Base-by-base conservation (phyloP, 2,113 vertebrate genomes). In the Gallinago jamesoni region DNA sequence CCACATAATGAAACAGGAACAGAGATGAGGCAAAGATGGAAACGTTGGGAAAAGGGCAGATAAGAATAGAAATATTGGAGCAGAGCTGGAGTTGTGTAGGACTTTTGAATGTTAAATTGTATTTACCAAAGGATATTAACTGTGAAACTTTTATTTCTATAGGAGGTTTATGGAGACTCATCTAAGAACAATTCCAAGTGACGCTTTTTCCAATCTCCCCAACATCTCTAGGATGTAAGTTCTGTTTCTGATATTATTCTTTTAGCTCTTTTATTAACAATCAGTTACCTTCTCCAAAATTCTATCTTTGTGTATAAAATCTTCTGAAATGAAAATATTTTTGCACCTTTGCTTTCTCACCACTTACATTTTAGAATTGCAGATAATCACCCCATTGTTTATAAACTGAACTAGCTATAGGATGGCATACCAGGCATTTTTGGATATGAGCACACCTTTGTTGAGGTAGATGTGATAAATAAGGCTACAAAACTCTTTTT, bases 191-290 rank as follows among this genome's bases (percentile, higher is more conserved):
- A 97, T 99, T 79, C 98, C 98, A 68, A 96, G 98, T 69, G 98
- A 96, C 5, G 99, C 98, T 31, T 99, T 99, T 87, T 97, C 98
- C 93, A 98, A 97, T 96, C 97, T 99, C 93, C 98, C 98, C 95
- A 99, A 99, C 98, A 99, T 99, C 96, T 99, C 99, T 87, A 98
- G 98, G 76, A 99, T 99, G 99, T 99, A 98, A 99, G 99, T 99
- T 84, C 86, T 22, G n/a, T 35, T 91, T 95, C 31, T 64, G 22
- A 55, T 45, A 73, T 18, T 95, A 39, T 66, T 89, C 25, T 68
- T 84, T 48, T 35, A 70, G 3, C 10, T 62, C 21, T 64, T 75
- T 66, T 67, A 48, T 52, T 73, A 33, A 82, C 84, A 83, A 55
- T 41, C 20, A 79, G 9, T 73, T 47, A 87, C 6, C 8, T 68